phyloP scores from a whole-genome alignment of 2,888 invertebrate genomes.

The Sclerodermus sp. region DNA sequence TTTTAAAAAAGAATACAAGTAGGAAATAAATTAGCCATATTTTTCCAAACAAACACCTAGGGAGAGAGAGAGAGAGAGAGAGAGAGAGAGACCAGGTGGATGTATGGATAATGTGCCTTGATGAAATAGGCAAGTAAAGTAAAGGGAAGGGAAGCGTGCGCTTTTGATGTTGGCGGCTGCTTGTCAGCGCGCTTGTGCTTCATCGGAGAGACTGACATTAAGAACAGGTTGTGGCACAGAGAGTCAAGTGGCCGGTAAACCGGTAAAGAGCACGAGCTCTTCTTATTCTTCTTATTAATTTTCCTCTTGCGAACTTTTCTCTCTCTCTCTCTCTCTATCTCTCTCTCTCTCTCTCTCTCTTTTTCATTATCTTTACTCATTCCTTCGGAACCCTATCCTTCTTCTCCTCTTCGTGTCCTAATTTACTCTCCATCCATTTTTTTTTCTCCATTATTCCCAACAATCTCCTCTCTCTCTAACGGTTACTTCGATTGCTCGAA shows the following conservation, averaged over 20 bases:
- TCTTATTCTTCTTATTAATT: no score
- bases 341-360: not conserved
- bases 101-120: no score
- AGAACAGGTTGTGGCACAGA: not conserved
- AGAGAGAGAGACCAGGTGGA: no score
- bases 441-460: no score
- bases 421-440: no score
- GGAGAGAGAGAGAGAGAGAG: no score
- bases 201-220: conserved; percentile 1
- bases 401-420: not conserved
- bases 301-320: no score
- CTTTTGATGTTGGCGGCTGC: not conserved
- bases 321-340: not conserved
- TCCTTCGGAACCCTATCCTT: not conserved
- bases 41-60: no score
- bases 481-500: no score
- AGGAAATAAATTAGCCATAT: no score
- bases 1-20: no score
- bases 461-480: no score
- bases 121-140: not conserved
- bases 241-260: not conserved
- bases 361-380: not conserved
- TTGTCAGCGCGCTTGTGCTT: not conserved
- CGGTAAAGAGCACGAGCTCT: not conserved
- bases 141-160: not conserved